Evolutionary conservation across 1,140 invertebrate species (phyloP).

Genomic region (Hypothenemus hampei): DNA sequence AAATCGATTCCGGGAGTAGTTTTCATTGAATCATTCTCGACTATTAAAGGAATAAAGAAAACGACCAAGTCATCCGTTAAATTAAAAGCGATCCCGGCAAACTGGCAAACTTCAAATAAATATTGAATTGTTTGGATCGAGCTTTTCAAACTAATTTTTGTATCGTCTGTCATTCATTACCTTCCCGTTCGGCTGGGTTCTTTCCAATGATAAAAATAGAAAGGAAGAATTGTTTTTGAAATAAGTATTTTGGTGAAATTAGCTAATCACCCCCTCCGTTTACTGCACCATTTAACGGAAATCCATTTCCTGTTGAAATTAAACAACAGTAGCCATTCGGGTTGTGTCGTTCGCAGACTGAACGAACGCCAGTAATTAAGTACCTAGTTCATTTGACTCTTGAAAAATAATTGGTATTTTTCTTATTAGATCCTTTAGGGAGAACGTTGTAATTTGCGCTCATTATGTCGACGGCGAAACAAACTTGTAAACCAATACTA

Average conservation of each 20-base stretch:
- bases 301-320: slow-evolving; percentile 16
- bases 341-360: neutral
- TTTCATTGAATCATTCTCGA: slow-evolving; percentile 9
- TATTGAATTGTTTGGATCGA: slow-evolving; percentile 8
- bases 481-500: slow-evolving; percentile 21
- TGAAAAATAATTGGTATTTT: slow-evolving; percentile 18
- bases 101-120: slow-evolving; percentile 17
- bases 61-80: slow-evolving; percentile 19
- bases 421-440: slow-evolving; percentile 20
- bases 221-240: neutral
- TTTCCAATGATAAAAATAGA: neutral
- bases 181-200: neutral
- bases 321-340: slow-evolving; percentile 7
- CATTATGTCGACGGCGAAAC: slow-evolving; percentile 22
- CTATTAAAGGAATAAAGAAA: slow-evolving; percentile 7
- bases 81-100: slow-evolving; percentile 13
- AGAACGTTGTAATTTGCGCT: slow-evolving; percentile 21
- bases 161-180: neutral
- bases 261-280: slow-evolving; percentile 2
- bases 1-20: slow-evolving; percentile 19
- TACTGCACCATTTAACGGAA: slow-evolving; percentile 11
- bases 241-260: neutral
- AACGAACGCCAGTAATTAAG: slow-evolving; percentile 13
- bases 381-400: slow-evolving; percentile 7
- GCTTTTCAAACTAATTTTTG: neutral